phyloP scores from a whole-genome alignment of 64 coral and sea anemone species.

The Pachyseris speciosa region DNA sequence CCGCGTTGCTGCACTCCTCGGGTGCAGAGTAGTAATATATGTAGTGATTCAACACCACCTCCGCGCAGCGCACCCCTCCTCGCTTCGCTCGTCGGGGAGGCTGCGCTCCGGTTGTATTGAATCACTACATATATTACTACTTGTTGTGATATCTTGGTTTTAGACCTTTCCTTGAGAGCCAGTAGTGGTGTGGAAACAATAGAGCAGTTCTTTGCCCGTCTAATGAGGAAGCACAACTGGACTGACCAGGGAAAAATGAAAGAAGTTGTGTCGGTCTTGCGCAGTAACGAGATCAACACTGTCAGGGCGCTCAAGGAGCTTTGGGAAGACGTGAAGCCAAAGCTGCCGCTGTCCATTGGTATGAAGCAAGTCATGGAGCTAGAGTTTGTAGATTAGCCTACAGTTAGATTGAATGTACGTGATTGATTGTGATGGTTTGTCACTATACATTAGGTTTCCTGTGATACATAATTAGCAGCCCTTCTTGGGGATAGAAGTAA shows the following conservation, averaged over 20 bases:
- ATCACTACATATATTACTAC: too few relatives aligned
- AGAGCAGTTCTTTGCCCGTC: slow-evolving; percentile 48
- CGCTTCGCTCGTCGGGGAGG: too few relatives aligned
- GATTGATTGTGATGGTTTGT: not conserved
- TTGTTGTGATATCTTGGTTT: too few relatives aligned
- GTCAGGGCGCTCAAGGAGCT: slow-evolving; percentile 51
- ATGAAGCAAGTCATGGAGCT: slow-evolving; percentile 63
- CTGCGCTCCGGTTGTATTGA: too few relatives aligned
- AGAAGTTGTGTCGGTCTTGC: slow-evolving; percentile 10
- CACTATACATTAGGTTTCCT: too few relatives aligned
- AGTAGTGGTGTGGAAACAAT: slow-evolving; percentile 7
- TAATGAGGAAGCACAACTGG: slow-evolving; percentile 55
- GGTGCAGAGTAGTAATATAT: too few relatives aligned
- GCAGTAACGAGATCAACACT: slow-evolving; percentile 66
- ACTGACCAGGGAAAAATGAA: not conserved
- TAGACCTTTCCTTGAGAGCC: not conserved
- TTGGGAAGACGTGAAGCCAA: slow-evolving; percentile 76
- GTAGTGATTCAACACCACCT: too few relatives aligned
- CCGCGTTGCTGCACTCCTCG: too few relatives aligned
- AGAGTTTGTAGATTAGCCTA: slow-evolving; percentile 39
- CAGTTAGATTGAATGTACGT: not conserved
- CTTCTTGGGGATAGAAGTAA: too few relatives aligned
- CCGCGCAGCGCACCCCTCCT: too few relatives aligned
- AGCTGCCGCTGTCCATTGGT: slow-evolving; percentile 71
- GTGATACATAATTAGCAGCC: too few relatives aligned